Evolutionary conservation across 2,888 invertebrate species (phyloP), one percentile per base, ranked within the genome.

Genomic region (Drosophila affinis): DNA sequence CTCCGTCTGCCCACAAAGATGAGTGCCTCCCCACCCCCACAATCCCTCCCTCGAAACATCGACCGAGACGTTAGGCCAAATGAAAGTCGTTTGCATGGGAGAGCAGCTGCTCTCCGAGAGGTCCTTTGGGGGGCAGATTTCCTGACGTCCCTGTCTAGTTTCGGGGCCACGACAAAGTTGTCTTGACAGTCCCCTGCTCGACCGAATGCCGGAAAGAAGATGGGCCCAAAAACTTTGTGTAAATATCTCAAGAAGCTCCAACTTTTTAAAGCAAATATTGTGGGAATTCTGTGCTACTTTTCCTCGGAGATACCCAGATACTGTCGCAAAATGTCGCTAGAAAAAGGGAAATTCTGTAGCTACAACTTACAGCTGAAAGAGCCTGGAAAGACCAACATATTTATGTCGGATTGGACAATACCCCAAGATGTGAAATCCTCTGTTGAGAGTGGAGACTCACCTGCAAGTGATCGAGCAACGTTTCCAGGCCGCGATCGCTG

Each of bases 401-500:
- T 12, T 32, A 10, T 10, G 10, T 10, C 10, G 32, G 32, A 32
- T 29, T 2, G 24, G 24, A 24, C 1, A 10, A 32, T 32, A 10
- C 1, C 32, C 32, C 3, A 1, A 10, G 1, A 32, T 10, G 0
- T 10, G 24, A 0, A 24, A 24, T 24, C 24, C 5, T 24, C 24
- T 5, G 4, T 24, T 24, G 24, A 4, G 21, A 21, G 0, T 6
- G 24, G 5, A 34, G 12, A 34, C 34, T 91, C 91, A 96, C 97
- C 95, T 97, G 96, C 77, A 97, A 94, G 92, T 97, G 97, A 93
- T 97, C 97, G 89, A 98, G 92, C 52, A 97, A 93, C 27, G 96
- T 95, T 93, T 98, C 98, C 79, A 98, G 93, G 7, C 98, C 98
- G 87, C 97, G 94, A 93, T 98, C 98, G 39, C 97, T 97, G 90